phyloP scores from a whole-genome alignment of 2,113 vertebrate species.

The Candoia aspera region DNA sequence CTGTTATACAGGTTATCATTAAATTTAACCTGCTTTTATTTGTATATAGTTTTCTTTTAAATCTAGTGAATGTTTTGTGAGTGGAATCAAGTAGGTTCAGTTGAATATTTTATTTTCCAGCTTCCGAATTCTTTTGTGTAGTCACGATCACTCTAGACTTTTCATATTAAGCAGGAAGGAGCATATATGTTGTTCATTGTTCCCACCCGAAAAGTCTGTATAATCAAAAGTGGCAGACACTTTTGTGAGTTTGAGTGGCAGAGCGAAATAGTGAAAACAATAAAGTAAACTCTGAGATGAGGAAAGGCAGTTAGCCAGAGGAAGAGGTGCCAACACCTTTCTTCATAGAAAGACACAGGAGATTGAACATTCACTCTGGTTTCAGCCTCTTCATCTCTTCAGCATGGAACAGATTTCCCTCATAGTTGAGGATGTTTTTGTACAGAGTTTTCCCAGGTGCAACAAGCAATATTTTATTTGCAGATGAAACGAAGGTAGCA shows the following conservation, averaged over 20 bases:
- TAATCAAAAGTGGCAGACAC: conserved; percentile 51
- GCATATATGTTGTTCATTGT: conserved; percentile 15
- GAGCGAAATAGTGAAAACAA: conserved; percentile 59
- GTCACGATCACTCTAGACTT: conserved; percentile 31
- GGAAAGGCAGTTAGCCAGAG: conserved; percentile 61
- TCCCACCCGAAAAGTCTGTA: conserved; percentile 48
- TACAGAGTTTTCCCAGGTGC: not conserved
- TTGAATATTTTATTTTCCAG: conserved; percentile 24
- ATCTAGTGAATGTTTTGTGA: not conserved
- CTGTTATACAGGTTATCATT: not conserved
- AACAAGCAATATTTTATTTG: not conserved
- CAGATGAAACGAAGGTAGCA: not conserved
- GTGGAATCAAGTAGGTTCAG: conserved; percentile 4
- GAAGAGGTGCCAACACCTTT: conserved; percentile 59
- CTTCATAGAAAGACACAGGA: conserved; percentile 36
- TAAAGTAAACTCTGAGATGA: conserved; percentile 52
- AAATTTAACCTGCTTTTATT: not conserved
- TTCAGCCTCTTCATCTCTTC: not conserved
- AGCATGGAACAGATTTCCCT: not conserved
- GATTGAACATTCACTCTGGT: conserved; percentile 40
- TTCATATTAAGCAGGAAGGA: conserved; percentile 9
- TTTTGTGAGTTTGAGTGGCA: conserved; percentile 14
- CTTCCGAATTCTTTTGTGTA: conserved; percentile 28
- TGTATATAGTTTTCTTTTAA: not conserved
- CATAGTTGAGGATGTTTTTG: not conserved